Conservation (phyloP, 1,140 invertebrate species). For the Dinothrombium tinctorium region DNA sequence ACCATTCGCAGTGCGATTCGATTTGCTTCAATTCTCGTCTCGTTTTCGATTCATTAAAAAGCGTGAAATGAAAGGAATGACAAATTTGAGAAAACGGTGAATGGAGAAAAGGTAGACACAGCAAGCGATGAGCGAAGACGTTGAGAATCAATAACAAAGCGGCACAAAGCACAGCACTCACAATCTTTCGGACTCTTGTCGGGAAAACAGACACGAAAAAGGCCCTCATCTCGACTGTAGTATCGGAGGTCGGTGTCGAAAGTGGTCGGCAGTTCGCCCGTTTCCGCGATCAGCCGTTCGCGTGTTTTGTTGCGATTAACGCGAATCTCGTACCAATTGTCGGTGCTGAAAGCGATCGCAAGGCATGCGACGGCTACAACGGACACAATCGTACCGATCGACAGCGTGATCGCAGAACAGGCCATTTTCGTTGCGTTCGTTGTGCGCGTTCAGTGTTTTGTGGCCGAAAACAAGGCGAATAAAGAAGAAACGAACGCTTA, state of each 20-base stretch:
- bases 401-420: constrained; percentile 77
- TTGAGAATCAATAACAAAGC: neutral
- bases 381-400: constrained; percentile 73
- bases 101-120: neutral
- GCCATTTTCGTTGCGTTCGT: constrained; percentile 37
- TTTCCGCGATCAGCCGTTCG: constrained; percentile 8
- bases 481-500: no score
- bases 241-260: constrained; percentile 17
- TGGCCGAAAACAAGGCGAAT: no score
- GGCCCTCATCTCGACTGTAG: constrained; percentile 27
- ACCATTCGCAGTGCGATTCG: neutral
- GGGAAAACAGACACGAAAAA: constrained; percentile 71
- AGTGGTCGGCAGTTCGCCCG: constrained; percentile 4
- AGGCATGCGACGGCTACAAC: constrained; percentile 71
- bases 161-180: neutral
- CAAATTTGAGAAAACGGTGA: no score
- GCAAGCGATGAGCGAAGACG: neutral
- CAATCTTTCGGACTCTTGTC: constrained; percentile 40
- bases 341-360: constrained; percentile 75
- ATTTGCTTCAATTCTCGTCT: no score
- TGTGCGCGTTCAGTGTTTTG: neutral
- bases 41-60: no score
- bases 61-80: no score
- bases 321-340: constrained; percentile 80
- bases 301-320: constrained; percentile 58